Evolutionary conservation across 2,113 vertebrate species (phyloP), one percentile per base, ranked within the genome.

Genomic region (Oxygymnocypris stewartii): DNA sequence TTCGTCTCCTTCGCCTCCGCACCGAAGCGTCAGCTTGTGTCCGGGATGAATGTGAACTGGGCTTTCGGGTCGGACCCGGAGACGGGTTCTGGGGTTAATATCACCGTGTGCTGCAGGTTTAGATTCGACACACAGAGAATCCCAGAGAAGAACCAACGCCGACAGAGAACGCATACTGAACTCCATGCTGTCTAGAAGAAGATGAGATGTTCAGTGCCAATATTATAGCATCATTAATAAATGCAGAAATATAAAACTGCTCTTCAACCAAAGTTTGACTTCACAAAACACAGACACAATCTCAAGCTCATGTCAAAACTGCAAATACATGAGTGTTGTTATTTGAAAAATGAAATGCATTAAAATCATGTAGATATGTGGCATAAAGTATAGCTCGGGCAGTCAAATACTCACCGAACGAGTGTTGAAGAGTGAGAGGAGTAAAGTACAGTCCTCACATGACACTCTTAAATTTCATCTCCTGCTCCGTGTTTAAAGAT

Each of bases 391-490:
- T 25, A n/a, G 35, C 20, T 40, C 57, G 20, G 20, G 5, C 35
- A 4, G 63, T 25, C 61, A 49, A 11, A 69, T 37, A 71, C 81
- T 83, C 47, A 83, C 81, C 9, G 35, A 18, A 61, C n/a, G n/a
- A n/a, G n/a, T 18, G 16, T 51, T 25, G 12, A 54, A 75, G 28
- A 25, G 42, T 59, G 79, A 86, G 65, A 74, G 88, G 94, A 89
- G 88, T 94, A 94, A 95, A 95, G 94, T 92, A 79, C 91, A 90
- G 42, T 51, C 59, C 76, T 91, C 91, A 95, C 94, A 94, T 95
- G 94, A 95, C 91, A 47, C 18, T 40, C 44, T 82, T 90, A 87
- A 65, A 87, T 89, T 85, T 83, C 88, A 67, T 89, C 88, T 78
- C 86, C 71, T 90, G 85, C 82, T 74, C 37, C 54, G 84, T 83